These are phyloP conservation scores for Hucho hucho DNA, from an alignment of 2,113 vertebrate species.

Conservation along the genomic window DNA sequence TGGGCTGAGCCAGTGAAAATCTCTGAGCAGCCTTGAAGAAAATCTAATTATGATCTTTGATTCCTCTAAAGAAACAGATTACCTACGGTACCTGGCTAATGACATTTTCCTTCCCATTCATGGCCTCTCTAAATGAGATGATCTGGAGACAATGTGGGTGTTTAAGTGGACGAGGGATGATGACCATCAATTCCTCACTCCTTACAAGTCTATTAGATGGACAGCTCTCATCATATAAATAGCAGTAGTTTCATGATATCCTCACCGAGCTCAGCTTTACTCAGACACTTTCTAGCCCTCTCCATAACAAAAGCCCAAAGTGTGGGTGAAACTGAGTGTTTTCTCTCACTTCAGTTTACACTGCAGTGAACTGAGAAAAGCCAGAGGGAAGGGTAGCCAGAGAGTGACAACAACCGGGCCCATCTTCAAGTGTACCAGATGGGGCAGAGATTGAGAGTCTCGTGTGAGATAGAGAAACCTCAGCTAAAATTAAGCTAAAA, in stretches of 20 bases:
- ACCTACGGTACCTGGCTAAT: constrained; percentile 61
- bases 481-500: no score
- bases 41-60: constrained; percentile 69
- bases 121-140: constrained; percentile 56
- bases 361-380: no score
- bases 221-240: constrained; percentile 57
- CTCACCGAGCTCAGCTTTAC: constrained; percentile 8
- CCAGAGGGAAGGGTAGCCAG: no score
- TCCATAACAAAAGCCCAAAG: no score
- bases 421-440: no score
- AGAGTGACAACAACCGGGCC: no score
- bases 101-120: constrained; percentile 67
- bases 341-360: constrained; percentile 1
- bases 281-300: no score
- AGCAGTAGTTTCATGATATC: constrained; percentile 43
- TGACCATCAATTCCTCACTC: constrained; percentile 55
- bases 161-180: constrained; percentile 54
- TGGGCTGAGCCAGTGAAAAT: constrained; percentile 52
- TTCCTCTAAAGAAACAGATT: constrained; percentile 66
- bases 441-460: no score
- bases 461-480: no score
- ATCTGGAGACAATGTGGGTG: constrained; percentile 58
- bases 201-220: constrained; percentile 61
- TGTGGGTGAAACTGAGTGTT: no score
- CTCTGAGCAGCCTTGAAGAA: constrained; percentile 60